Evolutionary conservation across 1,140 invertebrate genomes (phyloP).

Genomic region (Myzus persicae): DNA sequence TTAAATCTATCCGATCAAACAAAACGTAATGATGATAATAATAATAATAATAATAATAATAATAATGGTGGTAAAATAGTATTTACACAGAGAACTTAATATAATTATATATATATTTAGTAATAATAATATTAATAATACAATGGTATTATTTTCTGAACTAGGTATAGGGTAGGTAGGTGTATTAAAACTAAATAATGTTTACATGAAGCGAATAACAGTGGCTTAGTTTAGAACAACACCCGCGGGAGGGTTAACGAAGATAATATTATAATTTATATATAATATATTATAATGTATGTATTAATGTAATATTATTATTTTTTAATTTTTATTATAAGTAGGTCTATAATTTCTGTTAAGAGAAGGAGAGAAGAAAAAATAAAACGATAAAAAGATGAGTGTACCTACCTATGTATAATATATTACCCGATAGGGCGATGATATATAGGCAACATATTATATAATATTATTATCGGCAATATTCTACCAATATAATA

Average conservation of each 20-base stretch:
- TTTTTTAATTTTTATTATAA: not conserved
- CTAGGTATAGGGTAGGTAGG: conserved; percentile 20
- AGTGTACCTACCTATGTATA: not conserved
- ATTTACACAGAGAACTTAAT: conserved; percentile 54
- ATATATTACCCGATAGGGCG: not conserved
- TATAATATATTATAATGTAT: conserved; percentile 30
- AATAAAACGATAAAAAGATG: not conserved
- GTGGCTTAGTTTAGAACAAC: conserved; percentile 39
- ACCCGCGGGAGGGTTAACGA: conserved; percentile 17
- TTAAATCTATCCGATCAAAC: conserved; percentile 48
- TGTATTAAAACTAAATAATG: conserved; percentile 47
- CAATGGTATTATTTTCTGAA: conserved; percentile 25
- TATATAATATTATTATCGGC: not conserved
- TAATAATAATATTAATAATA: conserved; percentile 19
- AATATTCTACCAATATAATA: conserved; percentile 17
- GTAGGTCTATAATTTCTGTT: not conserved
- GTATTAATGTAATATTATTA: conserved; percentile 7
- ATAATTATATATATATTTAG: not conserved
- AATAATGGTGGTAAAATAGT: conserved; percentile 38
- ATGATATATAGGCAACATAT: conserved; percentile 7
- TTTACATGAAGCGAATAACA: conserved; percentile 46
- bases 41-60: conserved; percentile 9
- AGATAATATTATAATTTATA: conserved; percentile 38
- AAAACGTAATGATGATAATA: not conserved
- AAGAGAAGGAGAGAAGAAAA: not conserved